Conservation (phyloP, 1,140 invertebrate genomes). For the Drosophila athabasca region DNA sequence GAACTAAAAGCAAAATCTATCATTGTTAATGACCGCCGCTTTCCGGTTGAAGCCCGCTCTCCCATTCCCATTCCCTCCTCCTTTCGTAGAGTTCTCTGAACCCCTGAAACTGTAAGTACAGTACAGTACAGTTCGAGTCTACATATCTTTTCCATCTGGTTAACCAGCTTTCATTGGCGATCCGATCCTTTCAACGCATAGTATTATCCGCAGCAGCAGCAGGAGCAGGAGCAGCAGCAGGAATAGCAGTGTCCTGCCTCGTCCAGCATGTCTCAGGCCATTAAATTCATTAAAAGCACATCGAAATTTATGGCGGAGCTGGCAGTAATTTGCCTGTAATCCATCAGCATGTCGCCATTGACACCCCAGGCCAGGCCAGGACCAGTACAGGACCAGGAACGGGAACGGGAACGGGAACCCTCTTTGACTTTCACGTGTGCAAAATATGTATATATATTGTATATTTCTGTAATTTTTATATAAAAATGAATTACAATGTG, state of each 20-base stretch:
- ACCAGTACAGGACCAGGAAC: not conserved
- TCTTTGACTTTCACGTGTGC: conserved; percentile 35
- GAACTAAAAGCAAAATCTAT: conserved; percentile 46
- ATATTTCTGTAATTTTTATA: conserved; percentile 7
- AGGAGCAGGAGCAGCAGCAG: not conserved
- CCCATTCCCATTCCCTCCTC: not conserved
- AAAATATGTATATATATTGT: conserved; percentile 4
- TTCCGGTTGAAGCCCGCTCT: not conserved
- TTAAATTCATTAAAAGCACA: conserved; percentile 79
- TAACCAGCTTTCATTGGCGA: conserved; percentile 33
- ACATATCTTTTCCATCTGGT: conserved; percentile 29
- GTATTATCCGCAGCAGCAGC: conserved; percentile 1
- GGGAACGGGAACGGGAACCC: not conserved
- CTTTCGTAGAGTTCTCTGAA: too few species aligned
- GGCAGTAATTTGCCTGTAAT: conserved; percentile 72
- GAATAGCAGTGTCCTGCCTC: conserved; percentile 6
- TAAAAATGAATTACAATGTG: conserved; percentile 69
- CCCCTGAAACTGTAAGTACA: not conserved
- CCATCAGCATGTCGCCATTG: conserved; percentile 68
- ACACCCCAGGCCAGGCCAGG: conserved; percentile 40
- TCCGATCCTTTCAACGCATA: conserved; percentile 46
- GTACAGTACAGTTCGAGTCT: not conserved
- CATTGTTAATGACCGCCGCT: conserved; percentile 31
- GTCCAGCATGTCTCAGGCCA: conserved; percentile 50
- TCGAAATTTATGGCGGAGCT: conserved; percentile 55